A percentile compares a stretch with the other conserved stretches of the same genome.
Conservation (phyloP, 2,113 vertebrate genomes). For the Trachemys scripta region DNA sequence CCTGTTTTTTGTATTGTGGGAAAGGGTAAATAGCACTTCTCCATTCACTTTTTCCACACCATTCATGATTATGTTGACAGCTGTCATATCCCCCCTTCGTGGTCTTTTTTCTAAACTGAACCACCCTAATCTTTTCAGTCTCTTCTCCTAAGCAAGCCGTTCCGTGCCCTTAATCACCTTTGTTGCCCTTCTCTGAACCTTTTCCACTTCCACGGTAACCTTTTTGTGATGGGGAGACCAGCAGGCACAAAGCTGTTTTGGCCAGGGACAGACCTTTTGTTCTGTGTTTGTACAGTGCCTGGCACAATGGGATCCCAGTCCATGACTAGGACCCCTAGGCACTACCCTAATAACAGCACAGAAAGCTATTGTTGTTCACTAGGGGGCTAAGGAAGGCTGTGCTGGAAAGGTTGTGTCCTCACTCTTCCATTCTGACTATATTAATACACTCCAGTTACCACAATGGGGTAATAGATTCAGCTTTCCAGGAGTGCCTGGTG, state of each 20-base stretch:
- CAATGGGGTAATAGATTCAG: neutral
- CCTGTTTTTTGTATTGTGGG: neutral
- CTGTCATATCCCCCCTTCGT: neutral
- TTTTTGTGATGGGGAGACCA: neutral
- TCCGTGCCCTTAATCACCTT: neutral
- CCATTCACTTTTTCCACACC: neutral
- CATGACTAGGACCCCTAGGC: neutral
- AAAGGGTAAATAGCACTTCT: neutral
- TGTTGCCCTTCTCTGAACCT: neutral
- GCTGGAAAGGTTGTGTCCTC: neutral
- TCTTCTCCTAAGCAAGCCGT: neutral
- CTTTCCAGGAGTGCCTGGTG: neutral
- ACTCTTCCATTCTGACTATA: neutral
- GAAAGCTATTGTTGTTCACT: neutral
- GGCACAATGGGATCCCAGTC: neutral
- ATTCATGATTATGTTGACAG: neutral
- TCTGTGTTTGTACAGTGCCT: neutral
- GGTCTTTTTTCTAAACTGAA: neutral
- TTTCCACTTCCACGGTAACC: neutral
- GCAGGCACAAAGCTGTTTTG: neutral
- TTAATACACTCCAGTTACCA: neutral
- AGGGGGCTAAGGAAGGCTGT: neutral
- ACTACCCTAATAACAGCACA: neutral
- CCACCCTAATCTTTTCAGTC: neutral
- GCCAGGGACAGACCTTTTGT: neutral